Percentiles rank a stretch among this genome's conserved stretches.
phyloP scores from a whole-genome alignment of 2,888 invertebrate species.

The Thalpophila matura region DNA sequence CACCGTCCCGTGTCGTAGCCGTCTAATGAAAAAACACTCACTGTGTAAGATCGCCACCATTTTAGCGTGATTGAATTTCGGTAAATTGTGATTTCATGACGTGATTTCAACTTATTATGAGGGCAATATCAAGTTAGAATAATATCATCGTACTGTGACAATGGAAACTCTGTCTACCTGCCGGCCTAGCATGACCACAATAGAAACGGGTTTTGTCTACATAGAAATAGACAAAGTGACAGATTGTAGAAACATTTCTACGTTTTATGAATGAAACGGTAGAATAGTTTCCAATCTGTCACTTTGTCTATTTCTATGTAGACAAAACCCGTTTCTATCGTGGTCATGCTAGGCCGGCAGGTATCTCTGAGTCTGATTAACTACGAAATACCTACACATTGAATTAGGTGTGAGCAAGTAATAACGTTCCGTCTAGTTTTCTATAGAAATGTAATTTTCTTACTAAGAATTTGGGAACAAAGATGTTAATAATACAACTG shows the following conservation, averaged over 20 bases:
- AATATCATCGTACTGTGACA: constrained; percentile 8
- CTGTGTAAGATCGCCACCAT: constrained; percentile 1
- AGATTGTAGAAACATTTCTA: no score
- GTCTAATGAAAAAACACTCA: no score
- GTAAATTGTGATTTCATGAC: no score
- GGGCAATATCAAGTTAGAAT: constrained; percentile 8
- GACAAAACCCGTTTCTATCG: no score
- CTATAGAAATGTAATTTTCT: constrained; percentile 9
- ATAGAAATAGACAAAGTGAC: no score
- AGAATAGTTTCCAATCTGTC: no score
- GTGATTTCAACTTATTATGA: constrained; percentile 34
- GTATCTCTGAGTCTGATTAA: background rate
- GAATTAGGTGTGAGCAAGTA: background rate
- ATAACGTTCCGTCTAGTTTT: constrained; percentile 6
- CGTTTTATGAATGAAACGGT: no score
- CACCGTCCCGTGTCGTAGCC: no score
- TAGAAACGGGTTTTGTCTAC: no score
- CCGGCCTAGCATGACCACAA: no score
- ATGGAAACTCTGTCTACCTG: constrained; percentile 13
- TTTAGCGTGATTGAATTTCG: constrained; percentile 13
- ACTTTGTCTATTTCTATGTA: no score
- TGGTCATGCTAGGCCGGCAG: no score
- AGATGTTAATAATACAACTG: constrained; percentile 28
- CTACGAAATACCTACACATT: background rate
- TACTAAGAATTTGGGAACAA: constrained; percentile 13